Evolutionary conservation across 2,797 vertebrate genomes (phyloP), one percentile per base, ranked within the genome.

Genomic region (Liasis olivaceus): DNA sequence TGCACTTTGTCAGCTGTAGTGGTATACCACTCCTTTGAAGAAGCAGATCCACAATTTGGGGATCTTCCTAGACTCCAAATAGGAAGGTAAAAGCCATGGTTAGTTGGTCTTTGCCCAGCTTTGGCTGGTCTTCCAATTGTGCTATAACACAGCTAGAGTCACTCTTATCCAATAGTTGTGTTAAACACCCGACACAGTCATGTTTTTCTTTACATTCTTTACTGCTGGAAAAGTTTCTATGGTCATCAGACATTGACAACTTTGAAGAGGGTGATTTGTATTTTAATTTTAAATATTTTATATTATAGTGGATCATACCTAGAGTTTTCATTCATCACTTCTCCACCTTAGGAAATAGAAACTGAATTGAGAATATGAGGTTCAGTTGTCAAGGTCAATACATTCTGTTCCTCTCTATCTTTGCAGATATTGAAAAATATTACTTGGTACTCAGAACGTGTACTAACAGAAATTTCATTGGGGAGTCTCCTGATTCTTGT

Each of bases 401-500:
- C 81, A 2, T 92, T 90, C 42, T 85, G 13, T 60, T 91, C 94
- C 42, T 90, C 90, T 72, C 31, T 85, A 24, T 92, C 31, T n/a
- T 91, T 94, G 1, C 97, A 99, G 99, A 98, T 99, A 91, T 90
- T 99, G 95, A 99, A 99, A 97, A 99, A 99, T 89, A 98, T 99
- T 96, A 97, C 98, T 28, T 99, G 99, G 99, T 99, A 99, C 96
- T 98, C 99, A 5, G 99, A 99, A 95, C 98, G 99, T 47, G 98
- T 98, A 42, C 93, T 99, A 95, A 99, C 99, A 9, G 99, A 99
- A 97, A 99, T 99, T 97, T 99, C 99, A 4, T 97, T 99, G 56
- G 99, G 99, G 72, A 99, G 99, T 96, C 98, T 99, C 93, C 98
- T 99, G 95, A 99, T 99, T 95, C 97, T 99, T 85, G 99, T 99